Evolutionary conservation across 2,888 invertebrate genomes (phyloP), one percentile per base, ranked within the genome.

Genomic region (Cristatella mucedo): DNA sequence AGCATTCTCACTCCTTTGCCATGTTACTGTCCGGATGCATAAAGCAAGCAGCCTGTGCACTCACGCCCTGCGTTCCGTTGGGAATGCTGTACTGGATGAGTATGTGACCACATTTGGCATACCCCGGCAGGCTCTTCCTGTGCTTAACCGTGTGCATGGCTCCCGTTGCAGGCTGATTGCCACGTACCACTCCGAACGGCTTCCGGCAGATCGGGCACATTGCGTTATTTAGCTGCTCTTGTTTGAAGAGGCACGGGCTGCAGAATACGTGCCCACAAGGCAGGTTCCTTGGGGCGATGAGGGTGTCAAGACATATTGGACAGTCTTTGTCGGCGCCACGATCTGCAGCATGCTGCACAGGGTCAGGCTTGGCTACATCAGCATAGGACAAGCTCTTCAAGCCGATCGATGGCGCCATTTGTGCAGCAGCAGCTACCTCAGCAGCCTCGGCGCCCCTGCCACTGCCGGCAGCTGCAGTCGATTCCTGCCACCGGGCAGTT

Each of bases 201-300:
- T 26, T 33, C 13, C 51, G 49, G 44, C 52, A 52, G 77, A 76
- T 77, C 51, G 63, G 50, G 41, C 54, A 53, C 6, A 45, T 44
- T 29, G 36, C 22, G 24, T 36, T 36, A 13, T 15, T 16, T 6
- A 16, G 22, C 22, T n/a, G 15, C 36, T 16, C 19, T 16, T 26
- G 13, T 13, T 36, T 22, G 24, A 26, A 15, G 15, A 36, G 21
- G 26, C 36, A 36, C n/a, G 22, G 24, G 15, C 26, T 24, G 26
- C 36, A 36, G 36, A 36, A 36, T 29, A 26, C 7, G 13, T 36
- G 36, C 22, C 24, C 22, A 13, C 36, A 36, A 6, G 36, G 22
- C 5, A 36, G 24, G 4, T 22, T 36, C 24, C 18, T n/a, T 6
- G 36, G 36, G 5, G 13, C 26, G 24, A 13, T n/a, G 13, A 36